A percentile compares a stretch with the other conserved stretches of the same genome.
phyloP scores from a whole-genome alignment of 2,797 vertebrate genomes.

The Varecia variegata region DNA sequence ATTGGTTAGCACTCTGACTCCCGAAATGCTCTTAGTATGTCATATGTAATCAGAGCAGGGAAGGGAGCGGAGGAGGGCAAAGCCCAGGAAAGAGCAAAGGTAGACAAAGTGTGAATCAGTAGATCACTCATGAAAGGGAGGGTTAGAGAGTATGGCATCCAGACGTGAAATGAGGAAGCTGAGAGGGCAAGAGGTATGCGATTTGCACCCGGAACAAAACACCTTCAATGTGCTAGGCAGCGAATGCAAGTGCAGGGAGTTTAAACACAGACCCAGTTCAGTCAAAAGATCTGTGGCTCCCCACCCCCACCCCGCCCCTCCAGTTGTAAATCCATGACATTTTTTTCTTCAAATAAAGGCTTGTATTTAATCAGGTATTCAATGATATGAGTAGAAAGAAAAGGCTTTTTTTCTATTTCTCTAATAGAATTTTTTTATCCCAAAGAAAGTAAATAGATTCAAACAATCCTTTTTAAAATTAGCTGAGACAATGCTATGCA shows the following conservation, averaged over 20 bases:
- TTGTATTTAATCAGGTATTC: not conserved
- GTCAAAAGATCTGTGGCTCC: accelerated
- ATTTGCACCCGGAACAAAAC: not conserved
- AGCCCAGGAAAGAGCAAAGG: not conserved
- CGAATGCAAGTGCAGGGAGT: accelerated
- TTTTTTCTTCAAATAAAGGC: not conserved
- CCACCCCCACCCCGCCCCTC: not conserved
- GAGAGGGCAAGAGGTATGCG: accelerated
- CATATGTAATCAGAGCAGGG: not conserved
- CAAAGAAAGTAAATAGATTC: not conserved
- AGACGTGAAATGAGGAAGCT: not conserved
- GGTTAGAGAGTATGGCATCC: accelerated
- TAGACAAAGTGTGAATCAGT: not conserved
- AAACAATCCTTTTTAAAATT: not conserved
- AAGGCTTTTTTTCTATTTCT: not conserved
- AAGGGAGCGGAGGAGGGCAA: accelerated
- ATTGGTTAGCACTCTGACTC: not conserved
- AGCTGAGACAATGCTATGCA: not conserved
- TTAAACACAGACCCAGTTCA: not conserved
- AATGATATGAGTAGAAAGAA: not conserved
- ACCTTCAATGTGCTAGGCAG: accelerated
- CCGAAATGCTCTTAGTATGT: not conserved
- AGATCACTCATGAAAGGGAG: not conserved
- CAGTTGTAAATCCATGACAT: not conserved
- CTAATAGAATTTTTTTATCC: not conserved